phyloP scores from a whole-genome alignment of 2,113 vertebrate species.

The Cervus canadensis region DNA sequence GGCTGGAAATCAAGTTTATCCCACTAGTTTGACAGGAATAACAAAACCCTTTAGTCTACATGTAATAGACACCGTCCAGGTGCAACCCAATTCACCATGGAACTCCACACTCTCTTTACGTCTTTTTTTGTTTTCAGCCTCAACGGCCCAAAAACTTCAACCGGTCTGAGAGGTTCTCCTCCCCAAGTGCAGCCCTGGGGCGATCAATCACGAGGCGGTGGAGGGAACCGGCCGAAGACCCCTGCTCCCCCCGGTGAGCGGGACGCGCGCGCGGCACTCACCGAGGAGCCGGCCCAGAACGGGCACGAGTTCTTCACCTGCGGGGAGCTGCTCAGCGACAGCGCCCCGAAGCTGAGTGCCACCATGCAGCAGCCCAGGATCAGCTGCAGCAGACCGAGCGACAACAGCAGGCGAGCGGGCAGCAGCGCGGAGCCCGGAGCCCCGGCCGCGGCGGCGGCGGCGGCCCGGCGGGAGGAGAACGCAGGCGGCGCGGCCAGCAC shows the following conservation, averaged over 20 bases:
- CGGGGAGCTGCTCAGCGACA: slow-evolving; percentile 82
- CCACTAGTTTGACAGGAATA: neutral
- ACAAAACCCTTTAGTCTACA: neutral
- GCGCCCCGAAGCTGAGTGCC: slow-evolving; percentile 87
- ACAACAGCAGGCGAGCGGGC: slow-evolving; percentile 82
- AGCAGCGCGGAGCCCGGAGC: slow-evolving; percentile 56
- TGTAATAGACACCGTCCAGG: neutral
- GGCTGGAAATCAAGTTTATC: neutral
- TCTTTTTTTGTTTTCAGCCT: neutral
- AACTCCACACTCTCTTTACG: neutral
- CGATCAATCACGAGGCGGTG: neutral
- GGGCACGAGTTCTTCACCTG: slow-evolving; percentile 84
- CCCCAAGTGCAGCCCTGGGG: neutral
- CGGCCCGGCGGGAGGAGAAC: too few relatives aligned
- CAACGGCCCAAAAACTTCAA: neutral
- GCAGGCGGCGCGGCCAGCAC: too few relatives aligned
- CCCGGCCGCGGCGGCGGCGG: neutral
- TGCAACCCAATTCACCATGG: neutral
- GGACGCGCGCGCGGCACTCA: slow-evolving; percentile 75
- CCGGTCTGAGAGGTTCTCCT: neutral
- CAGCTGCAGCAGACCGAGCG: slow-evolving; percentile 87
- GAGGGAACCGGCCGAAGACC: neutral
- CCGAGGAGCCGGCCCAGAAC: slow-evolving; percentile 89
- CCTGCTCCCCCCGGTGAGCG: neutral
- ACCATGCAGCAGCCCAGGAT: slow-evolving; percentile 87